These are phyloP conservation scores for Pocillopora damicornis DNA, from an alignment of 64 coral and sea anemone genomes.

Conservation along the genomic window DNA sequence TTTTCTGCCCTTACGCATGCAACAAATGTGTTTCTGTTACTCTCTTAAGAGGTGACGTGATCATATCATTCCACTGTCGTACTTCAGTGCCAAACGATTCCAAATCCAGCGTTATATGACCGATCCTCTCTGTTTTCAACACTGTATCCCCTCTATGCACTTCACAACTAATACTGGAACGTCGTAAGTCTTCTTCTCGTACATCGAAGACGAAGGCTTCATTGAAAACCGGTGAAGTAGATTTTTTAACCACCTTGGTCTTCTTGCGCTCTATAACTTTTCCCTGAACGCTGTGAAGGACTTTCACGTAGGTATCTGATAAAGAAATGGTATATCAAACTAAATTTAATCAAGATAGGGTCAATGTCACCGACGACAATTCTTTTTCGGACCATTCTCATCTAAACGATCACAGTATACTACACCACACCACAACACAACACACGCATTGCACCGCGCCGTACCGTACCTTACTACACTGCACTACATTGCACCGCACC, in stretches of 20 bases:
- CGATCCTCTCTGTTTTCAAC: constrained; percentile 63
- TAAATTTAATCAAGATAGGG: neutral
- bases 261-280: constrained; percentile 66
- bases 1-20: constrained; percentile 1
- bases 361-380: too few relatives aligned
- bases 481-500: too few relatives aligned
- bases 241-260: constrained; percentile 73
- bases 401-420: too few relatives aligned
- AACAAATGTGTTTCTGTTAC: constrained; percentile 76
- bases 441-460: too few relatives aligned
- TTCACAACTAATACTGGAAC: constrained; percentile 65
- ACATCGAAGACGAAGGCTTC: constrained; percentile 83
- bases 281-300: constrained; percentile 47
- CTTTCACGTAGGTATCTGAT: constrained; percentile 67
- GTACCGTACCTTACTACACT: too few relatives aligned
- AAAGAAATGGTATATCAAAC: neutral
- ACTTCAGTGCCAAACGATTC: constrained; percentile 68
- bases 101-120: constrained; percentile 68
- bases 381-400: too few relatives aligned
- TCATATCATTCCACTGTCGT: constrained; percentile 88
- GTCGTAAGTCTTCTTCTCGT: constrained; percentile 58
- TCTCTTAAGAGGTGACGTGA: constrained; percentile 71
- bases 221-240: constrained; percentile 76
- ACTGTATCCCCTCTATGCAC: constrained; percentile 68
- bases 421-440: too few relatives aligned